Percentiles rank a stretch among this genome's conserved stretches.
Evolutionary conservation across 2,113 vertebrate species (phyloP).

Genomic region (Oxyruncus cristatus): DNA sequence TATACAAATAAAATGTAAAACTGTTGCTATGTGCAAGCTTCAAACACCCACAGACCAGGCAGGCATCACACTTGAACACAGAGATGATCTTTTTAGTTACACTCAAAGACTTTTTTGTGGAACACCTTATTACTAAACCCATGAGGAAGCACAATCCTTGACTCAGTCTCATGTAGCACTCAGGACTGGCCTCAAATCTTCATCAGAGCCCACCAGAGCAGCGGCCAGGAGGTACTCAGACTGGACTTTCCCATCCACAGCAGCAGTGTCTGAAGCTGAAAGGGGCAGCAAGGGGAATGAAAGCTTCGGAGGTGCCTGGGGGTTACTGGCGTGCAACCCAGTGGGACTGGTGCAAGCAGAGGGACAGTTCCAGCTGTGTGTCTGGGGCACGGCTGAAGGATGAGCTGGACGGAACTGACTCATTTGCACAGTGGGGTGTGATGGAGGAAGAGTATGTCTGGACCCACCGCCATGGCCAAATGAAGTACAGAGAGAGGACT

Average conservation of each 20-base stretch:
- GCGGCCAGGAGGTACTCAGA: background rate
- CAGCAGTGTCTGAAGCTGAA: background rate
- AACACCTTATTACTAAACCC: background rate
- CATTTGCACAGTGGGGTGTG: background rate
- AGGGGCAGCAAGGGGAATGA: background rate
- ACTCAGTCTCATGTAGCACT: background rate
- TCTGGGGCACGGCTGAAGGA: background rate
- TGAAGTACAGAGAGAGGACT: background rate
- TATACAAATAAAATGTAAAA: background rate
- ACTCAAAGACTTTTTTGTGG: background rate
- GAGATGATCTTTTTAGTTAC: background rate
- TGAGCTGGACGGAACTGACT: background rate
- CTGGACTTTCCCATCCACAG: background rate
- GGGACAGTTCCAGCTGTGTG: background rate
- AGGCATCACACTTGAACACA: background rate
- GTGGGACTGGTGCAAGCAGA: background rate
- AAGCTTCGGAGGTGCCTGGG: background rate
- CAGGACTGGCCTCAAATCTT: background rate
- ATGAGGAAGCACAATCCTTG: background rate
- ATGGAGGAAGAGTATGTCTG: fast-evolving
- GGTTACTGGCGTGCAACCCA: background rate
- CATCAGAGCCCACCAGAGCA: background rate
- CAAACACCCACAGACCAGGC: background rate
- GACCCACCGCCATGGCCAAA: fast-evolving
- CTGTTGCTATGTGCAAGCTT: background rate